Base-by-base conservation (phyloP, 2,888 invertebrate genomes). In the Physocephala rufipes region DNA sequence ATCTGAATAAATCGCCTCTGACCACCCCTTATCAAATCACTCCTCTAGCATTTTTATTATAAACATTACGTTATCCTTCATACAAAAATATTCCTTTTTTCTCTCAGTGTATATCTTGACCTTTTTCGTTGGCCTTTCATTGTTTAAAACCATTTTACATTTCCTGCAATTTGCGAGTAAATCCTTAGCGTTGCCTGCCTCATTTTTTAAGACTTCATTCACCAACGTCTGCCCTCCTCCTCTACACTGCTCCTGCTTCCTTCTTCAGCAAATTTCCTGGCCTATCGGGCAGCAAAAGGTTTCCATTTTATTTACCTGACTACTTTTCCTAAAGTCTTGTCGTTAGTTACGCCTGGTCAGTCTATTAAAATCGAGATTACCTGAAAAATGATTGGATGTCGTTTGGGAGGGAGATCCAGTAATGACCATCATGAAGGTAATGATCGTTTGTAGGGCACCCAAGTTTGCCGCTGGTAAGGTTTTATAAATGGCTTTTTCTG, bases 391-490 rank as follows among this genome's bases (percentile, higher is more conserved):
- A 4, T 36, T 36, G 36, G 36, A 36, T 36, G 36, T 36, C 36
- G 36, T 9, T 36, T n/a, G n/a, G 36, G 36, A 36, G 36, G 36
- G 36, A 36, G 36, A 9, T n/a, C 36, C 5, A 36, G 36, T 36
- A 73, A 76, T 73, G 72, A 24, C 19, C 36, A 43, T 13, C 9
- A 13, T 71, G 74, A 2, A 1, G 58, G 5, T 19, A 12, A 4
- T 19, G 49, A 1, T 19, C 53, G 53, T 21, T 21, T 77, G 67
- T 76, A 76, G 70, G 66, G 71, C 76, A 78, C 75, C 36, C 5
- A 36, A 36, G 36, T 4, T 71, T 71, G 65, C 61, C 53, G 53
- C 53, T 43, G 21, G 24, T 49, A 61, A 68, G n/a, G 51, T 66
- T 49, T 71, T 43, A 67, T 62, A 62, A 71, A 71, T 62, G 67